Evolutionary conservation across 2,888 invertebrate species (phyloP).

Genomic region (Ptilodon capucinus): DNA sequence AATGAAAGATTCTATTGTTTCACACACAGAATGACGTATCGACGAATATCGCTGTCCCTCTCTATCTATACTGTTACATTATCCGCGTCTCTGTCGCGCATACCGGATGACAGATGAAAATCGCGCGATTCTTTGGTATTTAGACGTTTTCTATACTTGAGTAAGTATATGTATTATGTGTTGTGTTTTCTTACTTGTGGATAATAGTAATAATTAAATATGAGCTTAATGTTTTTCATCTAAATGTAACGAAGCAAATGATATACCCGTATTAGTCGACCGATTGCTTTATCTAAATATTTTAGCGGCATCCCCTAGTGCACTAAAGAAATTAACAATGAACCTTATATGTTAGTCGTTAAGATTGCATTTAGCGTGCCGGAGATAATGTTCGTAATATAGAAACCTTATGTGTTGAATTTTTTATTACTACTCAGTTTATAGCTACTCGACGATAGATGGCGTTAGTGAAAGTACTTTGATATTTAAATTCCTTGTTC

Average conservation of each 20-base stretch:
- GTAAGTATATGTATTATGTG: not conserved
- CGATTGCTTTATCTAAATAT: constrained; percentile 58
- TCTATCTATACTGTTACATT: constrained; percentile 26
- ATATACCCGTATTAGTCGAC: constrained; percentile 59
- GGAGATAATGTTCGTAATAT: constrained; percentile 48
- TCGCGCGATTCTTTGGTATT: constrained; percentile 8
- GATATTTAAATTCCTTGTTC: not conserved
- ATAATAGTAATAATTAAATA: constrained; percentile 37
- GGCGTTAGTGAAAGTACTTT: constrained; percentile 15
- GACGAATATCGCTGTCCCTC: constrained; percentile 34
- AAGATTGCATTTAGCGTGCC: constrained; percentile 43
- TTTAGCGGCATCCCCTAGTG: constrained; percentile 59
- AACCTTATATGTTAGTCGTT: constrained; percentile 25
- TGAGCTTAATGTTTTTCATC: constrained; percentile 30
- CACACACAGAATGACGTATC: constrained; percentile 43
- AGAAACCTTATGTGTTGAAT: constrained; percentile 68
- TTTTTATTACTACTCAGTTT: constrained; percentile 49
- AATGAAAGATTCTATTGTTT: constrained; percentile 34
- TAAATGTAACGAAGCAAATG: constrained; percentile 31
- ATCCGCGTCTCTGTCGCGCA: constrained; percentile 28
- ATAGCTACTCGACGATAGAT: constrained; percentile 38
- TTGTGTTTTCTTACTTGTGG: not conserved
- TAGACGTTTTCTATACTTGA: too few relatives aligned
- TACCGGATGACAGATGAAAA: constrained; percentile 41
- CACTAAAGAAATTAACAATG: constrained; percentile 29